A percentile compares a stretch with the other conserved stretches of the same genome.
phyloP scores from a whole-genome alignment of 1,140 invertebrate species.

The Scaptodrosophila lebanonensis region DNA sequence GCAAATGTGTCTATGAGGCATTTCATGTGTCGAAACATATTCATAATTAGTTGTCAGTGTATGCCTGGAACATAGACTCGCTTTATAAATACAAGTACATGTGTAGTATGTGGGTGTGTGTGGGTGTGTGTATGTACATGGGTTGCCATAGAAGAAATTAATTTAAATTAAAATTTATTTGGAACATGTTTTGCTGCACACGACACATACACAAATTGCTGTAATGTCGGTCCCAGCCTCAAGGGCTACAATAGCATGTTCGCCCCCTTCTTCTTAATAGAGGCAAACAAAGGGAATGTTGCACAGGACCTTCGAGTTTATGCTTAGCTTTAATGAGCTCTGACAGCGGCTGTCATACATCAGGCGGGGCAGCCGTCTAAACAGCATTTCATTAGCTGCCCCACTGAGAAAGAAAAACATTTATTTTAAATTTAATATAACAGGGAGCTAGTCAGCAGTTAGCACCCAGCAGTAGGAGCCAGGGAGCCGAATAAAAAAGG shows the following conservation, averaged over 20 bases:
- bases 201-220: no score
- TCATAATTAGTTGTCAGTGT: conserved; percentile 67
- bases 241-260: no score
- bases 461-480: conserved; percentile 7
- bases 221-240: no score
- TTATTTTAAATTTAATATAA: conserved; percentile 71
- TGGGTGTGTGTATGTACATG: no score
- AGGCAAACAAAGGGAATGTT: no score
- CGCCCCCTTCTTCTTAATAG: no score
- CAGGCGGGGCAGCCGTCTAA: conserved; percentile 36
- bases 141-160: conserved; percentile 2
- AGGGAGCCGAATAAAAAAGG: conserved; percentile 15
- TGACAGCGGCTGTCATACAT: conserved; percentile 39
- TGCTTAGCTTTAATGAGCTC: conserved; percentile 26
- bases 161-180: conserved; percentile 24
- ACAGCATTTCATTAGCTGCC: conserved; percentile 61
- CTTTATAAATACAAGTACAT: no score
- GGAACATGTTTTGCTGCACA: background rate
- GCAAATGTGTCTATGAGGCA: conserved; percentile 43
- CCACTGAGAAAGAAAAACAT: conserved; percentile 50
- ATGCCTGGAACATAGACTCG: no score
- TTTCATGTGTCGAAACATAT: conserved; percentile 66
- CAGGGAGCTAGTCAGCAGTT: background rate
- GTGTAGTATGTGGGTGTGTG: no score
- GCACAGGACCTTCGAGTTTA: conserved; percentile 15